These are phyloP conservation scores for Sarcophaga peregrina DNA, from an alignment of 1,140 invertebrate genomes.

Conservation along the genomic window DNA sequence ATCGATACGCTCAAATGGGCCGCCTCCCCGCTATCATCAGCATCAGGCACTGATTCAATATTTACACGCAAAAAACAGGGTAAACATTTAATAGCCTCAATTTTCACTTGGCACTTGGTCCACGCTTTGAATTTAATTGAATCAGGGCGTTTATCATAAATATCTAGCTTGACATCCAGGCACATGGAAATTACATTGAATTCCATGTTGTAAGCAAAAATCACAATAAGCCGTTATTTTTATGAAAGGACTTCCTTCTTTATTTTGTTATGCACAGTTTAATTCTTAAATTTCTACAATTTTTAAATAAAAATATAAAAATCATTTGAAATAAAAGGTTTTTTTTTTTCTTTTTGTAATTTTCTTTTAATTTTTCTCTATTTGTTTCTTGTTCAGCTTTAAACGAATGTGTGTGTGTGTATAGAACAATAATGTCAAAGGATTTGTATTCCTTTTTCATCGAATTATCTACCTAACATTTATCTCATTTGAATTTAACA, in stretches of 20 bases:
- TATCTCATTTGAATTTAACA: too few relatives aligned
- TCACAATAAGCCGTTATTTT: conserved; percentile 20
- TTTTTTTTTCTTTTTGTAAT: conserved; percentile 2
- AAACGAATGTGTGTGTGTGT: conserved; percentile 35
- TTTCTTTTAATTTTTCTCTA: not conserved
- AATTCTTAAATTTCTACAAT: not conserved
- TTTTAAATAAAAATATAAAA: conserved; percentile 18
- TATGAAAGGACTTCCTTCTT: not conserved
- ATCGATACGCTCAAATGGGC: conserved; percentile 54
- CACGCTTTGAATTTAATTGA: conserved; percentile 59
- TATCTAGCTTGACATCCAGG: conserved; percentile 64
- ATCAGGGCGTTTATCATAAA: conserved; percentile 61
- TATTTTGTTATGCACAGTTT: not conserved
- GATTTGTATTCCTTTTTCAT: not conserved
- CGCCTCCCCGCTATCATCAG: conserved; percentile 37
- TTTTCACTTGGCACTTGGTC: conserved; percentile 63
- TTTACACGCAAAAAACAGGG: conserved; percentile 62
- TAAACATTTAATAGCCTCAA: conserved; percentile 65
- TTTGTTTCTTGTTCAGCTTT: not conserved
- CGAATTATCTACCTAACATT: too few relatives aligned
- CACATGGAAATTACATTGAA: conserved; percentile 64
- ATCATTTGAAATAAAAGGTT: not conserved
- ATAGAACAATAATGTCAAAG: conserved; percentile 44
- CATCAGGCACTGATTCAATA: conserved; percentile 49
- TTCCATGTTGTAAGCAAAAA: conserved; percentile 52